Percentiles rank a stretch among this genome's conserved stretches.
Evolutionary conservation across 2,797 vertebrate genomes (phyloP).

Genomic region (Enteromius trimaculatus): DNA sequence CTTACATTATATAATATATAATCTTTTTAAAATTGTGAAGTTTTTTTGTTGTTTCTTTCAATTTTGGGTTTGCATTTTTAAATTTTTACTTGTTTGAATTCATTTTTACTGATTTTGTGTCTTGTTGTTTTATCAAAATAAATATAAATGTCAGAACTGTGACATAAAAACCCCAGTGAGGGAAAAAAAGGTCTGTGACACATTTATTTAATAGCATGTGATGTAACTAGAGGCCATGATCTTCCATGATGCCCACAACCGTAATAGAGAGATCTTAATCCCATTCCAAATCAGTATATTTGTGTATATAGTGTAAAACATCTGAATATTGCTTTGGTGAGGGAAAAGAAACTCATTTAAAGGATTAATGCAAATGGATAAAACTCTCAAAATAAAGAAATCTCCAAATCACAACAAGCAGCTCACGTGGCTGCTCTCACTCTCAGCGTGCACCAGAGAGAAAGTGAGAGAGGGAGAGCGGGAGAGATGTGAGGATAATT

Average conservation of each 20-base stretch:
- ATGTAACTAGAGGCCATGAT: neutral
- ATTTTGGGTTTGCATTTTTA: neutral
- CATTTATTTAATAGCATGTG: neutral
- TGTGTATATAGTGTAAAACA: neutral
- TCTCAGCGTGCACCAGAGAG: conserved; percentile 23
- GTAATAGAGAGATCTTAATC: neutral
- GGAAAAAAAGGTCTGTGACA: neutral
- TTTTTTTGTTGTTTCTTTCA: no score
- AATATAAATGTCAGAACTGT: no score
- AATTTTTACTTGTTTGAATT: neutral
- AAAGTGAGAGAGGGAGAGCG: conserved; percentile 9
- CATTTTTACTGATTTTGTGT: neutral
- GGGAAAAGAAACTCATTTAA: neutral
- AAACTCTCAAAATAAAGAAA: conserved; percentile 29
- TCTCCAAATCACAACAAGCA: conserved; percentile 30
- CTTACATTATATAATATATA: no score
- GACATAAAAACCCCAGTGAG: no score
- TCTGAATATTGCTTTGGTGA: neutral
- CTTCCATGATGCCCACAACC: neutral
- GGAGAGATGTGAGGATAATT: conserved; percentile 51
- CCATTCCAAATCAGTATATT: conserved; percentile 6
- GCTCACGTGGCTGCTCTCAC: neutral
- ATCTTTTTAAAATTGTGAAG: no score
- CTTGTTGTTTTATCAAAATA: neutral
- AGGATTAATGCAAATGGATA: neutral